A percentile compares a stretch with the other conserved stretches of the same genome.
phyloP scores from a whole-genome alignment of 2,113 vertebrate genomes.

The Cairina moschata region DNA sequence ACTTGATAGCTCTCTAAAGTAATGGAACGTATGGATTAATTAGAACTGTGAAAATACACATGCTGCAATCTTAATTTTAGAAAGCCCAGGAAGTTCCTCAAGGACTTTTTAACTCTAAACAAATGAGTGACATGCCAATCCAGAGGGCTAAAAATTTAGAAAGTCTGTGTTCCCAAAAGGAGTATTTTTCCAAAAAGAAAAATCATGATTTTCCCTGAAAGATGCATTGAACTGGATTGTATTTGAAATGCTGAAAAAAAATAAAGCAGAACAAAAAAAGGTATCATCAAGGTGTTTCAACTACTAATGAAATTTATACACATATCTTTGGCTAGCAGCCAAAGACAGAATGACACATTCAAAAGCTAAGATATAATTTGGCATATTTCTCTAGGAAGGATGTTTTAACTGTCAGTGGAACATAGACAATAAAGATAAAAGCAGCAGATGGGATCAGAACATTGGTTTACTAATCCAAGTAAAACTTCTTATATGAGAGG shows the following conservation, averaged over 20 bases:
- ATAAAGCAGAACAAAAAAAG: not conserved
- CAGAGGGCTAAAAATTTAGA: not conserved
- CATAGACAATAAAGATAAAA: not conserved
- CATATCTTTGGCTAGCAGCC: not conserved
- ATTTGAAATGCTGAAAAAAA: not conserved
- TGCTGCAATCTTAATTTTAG: not conserved
- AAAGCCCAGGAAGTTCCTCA: not conserved
- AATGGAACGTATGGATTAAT: not conserved
- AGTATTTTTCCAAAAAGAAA: not conserved
- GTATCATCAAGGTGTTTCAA: not conserved
- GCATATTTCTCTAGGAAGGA: not conserved
- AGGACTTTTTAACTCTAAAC: not conserved
- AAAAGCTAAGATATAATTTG: not conserved
- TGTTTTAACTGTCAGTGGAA: not conserved
- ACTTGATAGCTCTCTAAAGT: not conserved
- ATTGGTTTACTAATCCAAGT: not conserved
- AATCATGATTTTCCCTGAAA: not conserved
- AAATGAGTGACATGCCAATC: not conserved
- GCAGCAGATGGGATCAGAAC: slow-evolving; percentile 18
- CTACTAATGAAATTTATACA: not conserved
- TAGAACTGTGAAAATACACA: not conserved
- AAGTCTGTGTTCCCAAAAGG: not conserved
- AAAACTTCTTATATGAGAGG: not conserved
- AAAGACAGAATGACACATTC: not conserved
- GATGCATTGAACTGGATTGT: not conserved